Base-by-base conservation (phyloP, 2,888 invertebrate genomes). In the Drosophila pseudotalamancana region DNA sequence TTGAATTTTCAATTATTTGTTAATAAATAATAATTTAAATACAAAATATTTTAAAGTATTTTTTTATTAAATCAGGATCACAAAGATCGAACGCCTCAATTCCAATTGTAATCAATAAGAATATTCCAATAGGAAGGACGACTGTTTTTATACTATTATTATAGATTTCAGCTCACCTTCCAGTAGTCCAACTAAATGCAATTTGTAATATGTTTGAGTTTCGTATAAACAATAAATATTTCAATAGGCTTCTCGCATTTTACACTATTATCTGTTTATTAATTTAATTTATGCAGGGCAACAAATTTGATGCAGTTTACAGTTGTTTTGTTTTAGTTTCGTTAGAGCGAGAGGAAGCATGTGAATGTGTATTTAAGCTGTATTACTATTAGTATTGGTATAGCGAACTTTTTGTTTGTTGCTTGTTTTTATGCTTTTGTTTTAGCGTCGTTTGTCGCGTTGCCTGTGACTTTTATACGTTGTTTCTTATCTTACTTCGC, bases 401-500 rank as follows among this genome's bases (percentile, higher is more conserved):
- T n/a, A 43, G 40, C 8, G 46, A 34, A n/a, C 1, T 6, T 16
- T 42, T 25, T 9, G 19, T 14, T 4, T 9, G 19, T 12, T 11
- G 49, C 40, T 45, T 54, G 11, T 6, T 34, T 46, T 53, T 57
- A 14, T 39, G 14, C 16, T 53, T 23, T 49, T 62, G 39, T 65
- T 59, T 27, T 56, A 61, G 18, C 46, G 46, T 46, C 46, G 46
- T 54, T 57, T 56, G 54, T 31, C 45, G n/a, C n/a, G 45, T 39
- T 45, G 25, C 49, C 60, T 57, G 57, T 40, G 57, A 35, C 19
- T 51, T 67, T 67, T 65, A 27, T 51, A 23, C 45, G 50, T 56
- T 65, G 66, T 72, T 82, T 67, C 79, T 83, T 83, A 87, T 83
- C 86, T 82, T 50, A 68, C 72, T 76, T 79, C 77, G 83, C 79